Percentiles rank a stretch among this genome's conserved stretches.
Evolutionary conservation across 2,888 invertebrate species (phyloP).

Genomic region (Unio pictorum): DNA sequence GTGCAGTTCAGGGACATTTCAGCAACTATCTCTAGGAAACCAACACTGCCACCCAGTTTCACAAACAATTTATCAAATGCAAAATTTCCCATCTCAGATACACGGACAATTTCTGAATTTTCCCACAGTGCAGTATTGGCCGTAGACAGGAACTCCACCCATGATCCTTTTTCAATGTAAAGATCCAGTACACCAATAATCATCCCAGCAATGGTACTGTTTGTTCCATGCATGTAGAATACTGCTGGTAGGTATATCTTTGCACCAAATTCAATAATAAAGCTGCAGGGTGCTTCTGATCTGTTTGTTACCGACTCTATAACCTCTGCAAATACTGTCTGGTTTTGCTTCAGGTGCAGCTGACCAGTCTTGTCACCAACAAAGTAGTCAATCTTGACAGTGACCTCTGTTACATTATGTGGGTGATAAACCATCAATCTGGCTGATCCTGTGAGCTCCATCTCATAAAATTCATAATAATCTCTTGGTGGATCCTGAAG

Average conservation of each 20-base stretch:
- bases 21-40: constrained; percentile 38
- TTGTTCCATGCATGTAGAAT: constrained; percentile 56
- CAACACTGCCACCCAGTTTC: constrained; percentile 41
- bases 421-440: constrained; percentile 49
- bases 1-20: constrained; percentile 30
- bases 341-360: constrained; percentile 42
- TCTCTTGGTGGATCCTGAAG: constrained; percentile 41
- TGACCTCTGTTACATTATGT: constrained; percentile 22
- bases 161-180: constrained; percentile 43
- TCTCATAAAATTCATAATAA: constrained; percentile 53
- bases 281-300: constrained; percentile 58
- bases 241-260: constrained; percentile 53
- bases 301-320: constrained; percentile 50
- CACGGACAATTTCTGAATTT: constrained; percentile 38
- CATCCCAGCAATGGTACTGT: constrained; percentile 47
- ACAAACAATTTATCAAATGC: constrained; percentile 45
- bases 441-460: constrained; percentile 52
- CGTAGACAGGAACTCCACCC: constrained; percentile 45
- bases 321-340: constrained; percentile 52
- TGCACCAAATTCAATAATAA: constrained; percentile 46
- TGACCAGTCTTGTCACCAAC: constrained; percentile 57
- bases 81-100: constrained; percentile 48
- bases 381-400: constrained; percentile 46
- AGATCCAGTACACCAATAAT: constrained; percentile 52
- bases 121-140: constrained; percentile 48